Evolutionary conservation across 2,888 invertebrate species (phyloP).

Genomic region (Abrostola triplasia): DNA sequence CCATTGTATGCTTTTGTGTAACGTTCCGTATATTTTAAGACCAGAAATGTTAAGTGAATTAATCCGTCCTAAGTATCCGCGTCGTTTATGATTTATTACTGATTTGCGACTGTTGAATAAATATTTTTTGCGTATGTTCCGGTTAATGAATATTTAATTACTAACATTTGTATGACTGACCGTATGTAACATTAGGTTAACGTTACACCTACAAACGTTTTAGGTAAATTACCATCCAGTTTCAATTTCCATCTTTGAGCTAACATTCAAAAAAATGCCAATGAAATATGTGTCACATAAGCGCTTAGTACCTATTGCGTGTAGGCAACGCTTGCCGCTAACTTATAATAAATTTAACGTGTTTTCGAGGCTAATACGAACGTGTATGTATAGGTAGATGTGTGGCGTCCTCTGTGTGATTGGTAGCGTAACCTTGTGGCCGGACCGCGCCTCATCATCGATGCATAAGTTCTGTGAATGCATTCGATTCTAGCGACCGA

Average conservation of each 20-base stretch:
- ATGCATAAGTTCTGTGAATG: slow-evolving; percentile 73
- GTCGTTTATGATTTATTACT: slow-evolving; percentile 44
- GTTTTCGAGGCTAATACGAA: slow-evolving; percentile 32
- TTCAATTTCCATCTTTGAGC: neutral
- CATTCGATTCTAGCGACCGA: slow-evolving; percentile 58
- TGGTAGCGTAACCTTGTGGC: slow-evolving; percentile 37
- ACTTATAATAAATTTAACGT: slow-evolving; percentile 47
- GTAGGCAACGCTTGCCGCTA: slow-evolving; percentile 26
- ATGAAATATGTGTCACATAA: slow-evolving; percentile 21
- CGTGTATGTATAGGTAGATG: neutral
- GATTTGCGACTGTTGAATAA: slow-evolving; percentile 33
- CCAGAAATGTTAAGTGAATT: slow-evolving; percentile 29
- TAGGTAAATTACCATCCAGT: neutral
- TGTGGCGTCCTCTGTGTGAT: slow-evolving; percentile 17
- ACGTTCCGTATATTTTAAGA: slow-evolving; percentile 25
- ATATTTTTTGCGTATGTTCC: slow-evolving; percentile 15
- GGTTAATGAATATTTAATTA: slow-evolving; percentile 19
- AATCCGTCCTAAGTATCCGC: slow-evolving; percentile 33
- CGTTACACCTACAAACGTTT: no score
- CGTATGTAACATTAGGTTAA: neutral
- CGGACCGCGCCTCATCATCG: slow-evolving; percentile 56
- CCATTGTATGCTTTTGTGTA: slow-evolving; percentile 19
- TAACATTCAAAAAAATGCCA: slow-evolving; percentile 22
- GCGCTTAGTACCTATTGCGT: slow-evolving; percentile 28
- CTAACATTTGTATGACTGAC: no score